phyloP scores from a whole-genome alignment of 2,797 vertebrate species.

The Cercopithecus petaurista region DNA sequence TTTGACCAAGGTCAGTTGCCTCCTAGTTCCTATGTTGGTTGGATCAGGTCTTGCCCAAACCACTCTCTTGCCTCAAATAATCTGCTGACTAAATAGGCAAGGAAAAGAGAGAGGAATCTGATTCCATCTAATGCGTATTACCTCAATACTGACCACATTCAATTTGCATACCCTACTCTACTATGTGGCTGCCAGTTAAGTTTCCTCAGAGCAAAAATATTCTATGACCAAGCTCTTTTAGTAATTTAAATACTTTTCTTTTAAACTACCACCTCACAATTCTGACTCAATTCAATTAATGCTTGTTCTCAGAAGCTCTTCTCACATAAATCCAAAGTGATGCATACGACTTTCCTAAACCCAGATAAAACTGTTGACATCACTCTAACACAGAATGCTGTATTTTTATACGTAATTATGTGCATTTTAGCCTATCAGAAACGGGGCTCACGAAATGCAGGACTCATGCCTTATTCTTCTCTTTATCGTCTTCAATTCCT shows the following conservation, averaged over 20 bases:
- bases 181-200: not conserved
- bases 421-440: not conserved
- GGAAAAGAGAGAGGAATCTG: not conserved
- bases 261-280: not conserved
- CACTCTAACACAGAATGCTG: not conserved
- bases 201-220: constrained; percentile 20
- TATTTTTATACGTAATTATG: constrained; percentile 17
- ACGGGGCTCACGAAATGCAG: not conserved
- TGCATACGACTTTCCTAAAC: not conserved
- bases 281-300: not conserved
- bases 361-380: not conserved
- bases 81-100: not conserved
- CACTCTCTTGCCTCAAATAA: constrained; percentile 12
- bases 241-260: not conserved
- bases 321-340: not conserved
- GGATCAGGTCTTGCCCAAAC: not conserved
- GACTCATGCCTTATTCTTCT: not conserved
- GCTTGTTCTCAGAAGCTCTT: not conserved
- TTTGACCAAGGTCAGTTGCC: not conserved
- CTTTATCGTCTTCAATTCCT: not conserved
- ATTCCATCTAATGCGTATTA: not conserved
- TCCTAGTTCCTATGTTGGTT: not conserved
- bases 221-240: not conserved
- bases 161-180: not conserved
- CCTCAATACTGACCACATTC: not conserved